These are phyloP conservation scores for Elaphurus davidianus DNA, from an alignment of 2,113 vertebrate genomes.

Conservation along the genomic window DNA sequence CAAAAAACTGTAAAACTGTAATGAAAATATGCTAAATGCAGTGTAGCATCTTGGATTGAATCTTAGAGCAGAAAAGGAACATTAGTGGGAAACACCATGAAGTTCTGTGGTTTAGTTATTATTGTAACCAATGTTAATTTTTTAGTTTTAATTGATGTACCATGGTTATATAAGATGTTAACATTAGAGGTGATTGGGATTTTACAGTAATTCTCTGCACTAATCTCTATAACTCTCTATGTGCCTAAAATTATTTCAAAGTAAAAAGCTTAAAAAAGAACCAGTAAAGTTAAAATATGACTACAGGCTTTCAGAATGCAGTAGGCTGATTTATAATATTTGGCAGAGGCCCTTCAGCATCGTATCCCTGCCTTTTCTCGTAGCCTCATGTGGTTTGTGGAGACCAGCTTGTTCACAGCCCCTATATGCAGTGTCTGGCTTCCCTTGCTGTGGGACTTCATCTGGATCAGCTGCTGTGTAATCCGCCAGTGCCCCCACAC, in stretches of 20 bases:
- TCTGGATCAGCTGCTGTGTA: constrained; percentile 93
- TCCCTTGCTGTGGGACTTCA: constrained; percentile 95
- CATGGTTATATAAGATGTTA: background rate
- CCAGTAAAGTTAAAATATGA: background rate
- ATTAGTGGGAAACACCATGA: background rate
- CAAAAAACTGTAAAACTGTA: background rate
- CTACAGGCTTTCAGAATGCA: background rate
- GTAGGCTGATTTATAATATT: background rate
- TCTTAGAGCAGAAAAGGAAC: background rate
- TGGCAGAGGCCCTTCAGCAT: background rate
- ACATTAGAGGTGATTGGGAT: background rate
- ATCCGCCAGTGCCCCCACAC: constrained; percentile 88
- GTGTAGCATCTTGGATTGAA: background rate
- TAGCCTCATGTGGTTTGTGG: constrained; percentile 97
- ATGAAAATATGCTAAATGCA: background rate
- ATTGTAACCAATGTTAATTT: background rate
- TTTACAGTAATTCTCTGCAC: background rate
- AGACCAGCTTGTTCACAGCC: constrained; percentile 97
- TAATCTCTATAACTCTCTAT: background rate
- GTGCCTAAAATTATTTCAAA: constrained; percentile 38
- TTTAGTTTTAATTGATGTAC: background rate
- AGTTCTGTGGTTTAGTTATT: constrained; percentile 11
- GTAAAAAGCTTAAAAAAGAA: background rate
- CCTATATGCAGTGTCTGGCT: constrained; percentile 98
- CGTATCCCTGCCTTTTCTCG: background rate